Evolutionary conservation across 2,113 vertebrate species (phyloP).

Genomic region (Cheirogaleus medius): DNA sequence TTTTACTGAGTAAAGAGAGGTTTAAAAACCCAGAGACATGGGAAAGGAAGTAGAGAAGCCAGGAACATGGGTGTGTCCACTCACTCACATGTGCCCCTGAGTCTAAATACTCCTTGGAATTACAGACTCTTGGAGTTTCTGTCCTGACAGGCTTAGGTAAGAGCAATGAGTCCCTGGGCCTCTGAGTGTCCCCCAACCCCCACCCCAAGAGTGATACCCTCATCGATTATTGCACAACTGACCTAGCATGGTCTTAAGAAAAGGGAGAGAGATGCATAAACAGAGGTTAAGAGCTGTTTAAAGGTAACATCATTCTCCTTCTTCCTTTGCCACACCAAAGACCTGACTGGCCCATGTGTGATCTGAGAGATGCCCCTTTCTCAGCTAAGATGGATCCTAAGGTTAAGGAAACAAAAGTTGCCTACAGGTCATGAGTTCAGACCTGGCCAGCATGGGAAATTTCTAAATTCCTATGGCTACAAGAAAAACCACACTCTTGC

Average conservation of each 20-base stretch:
- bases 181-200: background rate
- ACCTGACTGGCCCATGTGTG: background rate
- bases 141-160: background rate
- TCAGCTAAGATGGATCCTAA: too few relatives aligned
- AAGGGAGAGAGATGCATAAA: background rate
- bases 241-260: background rate
- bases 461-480: too few relatives aligned
- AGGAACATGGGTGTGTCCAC: rapidly evolving
- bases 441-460: too few relatives aligned
- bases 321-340: background rate
- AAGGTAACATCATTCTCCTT: background rate
- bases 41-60: background rate
- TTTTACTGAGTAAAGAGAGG: background rate
- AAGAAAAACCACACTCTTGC: too few relatives aligned
- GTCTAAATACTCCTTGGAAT: background rate
- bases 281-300: background rate
- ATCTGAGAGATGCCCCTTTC: background rate
- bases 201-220: background rate
- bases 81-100: background rate
- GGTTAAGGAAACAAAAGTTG: too few relatives aligned
- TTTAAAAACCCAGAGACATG: background rate
- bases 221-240: background rate
- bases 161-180: background rate
- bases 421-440: too few relatives aligned
- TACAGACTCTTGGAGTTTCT: background rate